phyloP scores from a whole-genome alignment of 2,888 invertebrate genomes.

The Andrena bucephala region DNA sequence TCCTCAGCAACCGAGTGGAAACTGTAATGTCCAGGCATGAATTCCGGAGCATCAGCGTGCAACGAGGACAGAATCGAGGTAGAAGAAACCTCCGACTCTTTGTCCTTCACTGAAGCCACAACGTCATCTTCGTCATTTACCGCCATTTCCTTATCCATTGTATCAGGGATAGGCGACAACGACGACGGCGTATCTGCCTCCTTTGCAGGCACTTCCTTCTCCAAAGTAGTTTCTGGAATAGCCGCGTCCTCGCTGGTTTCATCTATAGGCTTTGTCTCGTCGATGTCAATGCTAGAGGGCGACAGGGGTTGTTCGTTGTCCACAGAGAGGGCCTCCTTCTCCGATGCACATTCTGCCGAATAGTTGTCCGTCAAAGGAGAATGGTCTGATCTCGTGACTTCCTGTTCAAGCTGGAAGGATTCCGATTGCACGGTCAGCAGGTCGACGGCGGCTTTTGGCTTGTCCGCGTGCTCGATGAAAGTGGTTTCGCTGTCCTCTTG shows the following conservation, averaged over 20 bases:
- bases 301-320: conserved; percentile 46
- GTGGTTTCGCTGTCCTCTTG: conserved; percentile 34
- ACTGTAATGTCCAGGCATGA: conserved; percentile 11
- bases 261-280: conserved; percentile 40
- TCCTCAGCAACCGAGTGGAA: background rate
- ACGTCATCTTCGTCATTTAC: background rate
- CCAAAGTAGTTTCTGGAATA: conserved; percentile 7
- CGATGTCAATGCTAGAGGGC: conserved; percentile 42
- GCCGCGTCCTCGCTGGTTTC: conserved; percentile 43
- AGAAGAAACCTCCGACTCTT: background rate
- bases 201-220: conserved; percentile 25
- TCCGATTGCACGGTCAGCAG: conserved; percentile 25
- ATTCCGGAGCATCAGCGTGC: conserved; percentile 11
- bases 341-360: conserved; percentile 41
- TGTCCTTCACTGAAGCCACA: background rate
- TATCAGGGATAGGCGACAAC: conserved; percentile 45
- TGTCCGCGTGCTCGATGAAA: conserved; percentile 32
- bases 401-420: conserved; percentile 37
- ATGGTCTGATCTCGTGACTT: conserved; percentile 28
- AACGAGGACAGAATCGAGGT: background rate
- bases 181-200: conserved; percentile 47
- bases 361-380: conserved; percentile 45
- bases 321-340: conserved; percentile 30
- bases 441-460: conserved; percentile 14
- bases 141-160: conserved; percentile 36